phyloP scores from a whole-genome alignment of 1,140 invertebrate genomes.

The Holcopasites calliopsidis region DNA sequence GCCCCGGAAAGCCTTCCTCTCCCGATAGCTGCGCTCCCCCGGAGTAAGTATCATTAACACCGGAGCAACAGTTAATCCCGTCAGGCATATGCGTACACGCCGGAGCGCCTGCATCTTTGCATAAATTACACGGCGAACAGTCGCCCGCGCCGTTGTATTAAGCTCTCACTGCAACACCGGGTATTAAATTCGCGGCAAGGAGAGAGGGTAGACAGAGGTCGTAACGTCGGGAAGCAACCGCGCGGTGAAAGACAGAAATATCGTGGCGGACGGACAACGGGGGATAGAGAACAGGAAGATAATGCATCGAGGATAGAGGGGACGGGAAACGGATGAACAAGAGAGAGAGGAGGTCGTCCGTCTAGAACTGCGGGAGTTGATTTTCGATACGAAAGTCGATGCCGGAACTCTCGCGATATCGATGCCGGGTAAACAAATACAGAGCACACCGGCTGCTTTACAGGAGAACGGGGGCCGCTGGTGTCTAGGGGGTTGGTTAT shows the following conservation, averaged over 20 bases:
- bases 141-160: slow-evolving; percentile 18
- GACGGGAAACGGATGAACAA: not conserved
- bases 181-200: slow-evolving; percentile 30
- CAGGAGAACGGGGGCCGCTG: too few species aligned
- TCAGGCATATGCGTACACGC: slow-evolving; percentile 11
- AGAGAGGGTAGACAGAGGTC: not conserved
- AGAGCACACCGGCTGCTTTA: not conserved
- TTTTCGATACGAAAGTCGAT: slow-evolving; percentile 40
- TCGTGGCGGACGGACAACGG: not conserved
- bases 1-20: too few species aligned
- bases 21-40: not conserved
- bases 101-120: slow-evolving; percentile 34
- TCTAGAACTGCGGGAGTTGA: slow-evolving; percentile 11
- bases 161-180: slow-evolving; percentile 30
- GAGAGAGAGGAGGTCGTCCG: not conserved
- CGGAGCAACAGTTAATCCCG: slow-evolving; percentile 20
- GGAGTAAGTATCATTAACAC: slow-evolving; percentile 29
- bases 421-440: slow-evolving; percentile 44
- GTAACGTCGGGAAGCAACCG: not conserved
- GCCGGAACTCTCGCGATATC: slow-evolving; percentile 29
- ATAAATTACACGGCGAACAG: slow-evolving; percentile 17
- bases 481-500: not conserved
- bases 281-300: not conserved
- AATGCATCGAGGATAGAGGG: not conserved
- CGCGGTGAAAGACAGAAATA: not conserved